These are phyloP conservation scores for Passerculus sandwichensis DNA, from an alignment of 2,797 vertebrate genomes.

Conservation along the genomic window DNA sequence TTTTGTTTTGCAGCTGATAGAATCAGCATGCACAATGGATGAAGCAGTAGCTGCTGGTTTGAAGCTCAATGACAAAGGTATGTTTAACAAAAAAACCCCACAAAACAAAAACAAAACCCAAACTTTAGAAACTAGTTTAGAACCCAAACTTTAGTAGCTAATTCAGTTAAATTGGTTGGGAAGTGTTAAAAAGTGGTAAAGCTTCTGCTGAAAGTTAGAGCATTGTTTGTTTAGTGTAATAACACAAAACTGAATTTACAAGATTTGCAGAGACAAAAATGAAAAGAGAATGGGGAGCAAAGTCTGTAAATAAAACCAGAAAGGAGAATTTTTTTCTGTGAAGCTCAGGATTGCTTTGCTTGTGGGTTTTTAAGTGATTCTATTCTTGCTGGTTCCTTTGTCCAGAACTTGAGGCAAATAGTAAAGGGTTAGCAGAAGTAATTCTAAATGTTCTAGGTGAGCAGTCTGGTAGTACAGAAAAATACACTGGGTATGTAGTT, in stretches of 20 bases:
- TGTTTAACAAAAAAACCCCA: background rate
- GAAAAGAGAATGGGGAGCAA: background rate
- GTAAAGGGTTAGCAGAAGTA: background rate
- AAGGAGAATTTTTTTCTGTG: background rate
- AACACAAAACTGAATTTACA: background rate
- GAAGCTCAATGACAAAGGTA: constrained; percentile 82
- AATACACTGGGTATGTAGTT: background rate
- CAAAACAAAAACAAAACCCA: background rate
- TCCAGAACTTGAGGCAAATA: background rate
- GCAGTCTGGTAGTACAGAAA: background rate
- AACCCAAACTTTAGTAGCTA: background rate
- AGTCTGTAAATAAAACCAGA: background rate
- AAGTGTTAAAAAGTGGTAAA: background rate
- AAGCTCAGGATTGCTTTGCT: background rate
- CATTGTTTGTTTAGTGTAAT: background rate
- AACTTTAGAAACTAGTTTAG: background rate
- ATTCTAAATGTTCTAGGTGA: background rate
- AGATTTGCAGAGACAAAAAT: background rate
- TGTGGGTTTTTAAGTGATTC: background rate
- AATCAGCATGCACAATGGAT: constrained; percentile 84
- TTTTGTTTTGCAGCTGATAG: constrained; percentile 78
- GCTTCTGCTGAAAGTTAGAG: background rate
- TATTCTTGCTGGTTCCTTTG: background rate
- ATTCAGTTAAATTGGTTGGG: background rate
- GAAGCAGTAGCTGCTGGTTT: constrained; percentile 85